Evolutionary conservation across 2,113 vertebrate genomes (phyloP).

Genomic region (Lipotes vexillifer): DNA sequence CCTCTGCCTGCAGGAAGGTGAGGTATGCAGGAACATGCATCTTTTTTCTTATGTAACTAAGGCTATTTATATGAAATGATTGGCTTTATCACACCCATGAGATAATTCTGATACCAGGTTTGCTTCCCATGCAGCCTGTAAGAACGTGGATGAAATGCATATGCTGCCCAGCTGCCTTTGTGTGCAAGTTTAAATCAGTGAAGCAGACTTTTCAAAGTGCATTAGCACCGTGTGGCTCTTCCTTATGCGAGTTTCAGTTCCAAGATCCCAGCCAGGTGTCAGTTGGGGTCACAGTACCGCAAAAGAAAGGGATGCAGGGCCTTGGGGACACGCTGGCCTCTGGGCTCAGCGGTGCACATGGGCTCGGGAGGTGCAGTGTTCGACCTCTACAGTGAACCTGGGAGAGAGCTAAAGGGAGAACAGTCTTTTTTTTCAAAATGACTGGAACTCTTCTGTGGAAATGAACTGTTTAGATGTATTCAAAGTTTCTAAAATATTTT

Average conservation of each 20-base stretch:
- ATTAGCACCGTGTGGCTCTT: neutral
- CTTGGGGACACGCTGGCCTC: neutral
- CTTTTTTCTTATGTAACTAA: neutral
- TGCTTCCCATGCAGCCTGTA: neutral
- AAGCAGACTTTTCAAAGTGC: neutral
- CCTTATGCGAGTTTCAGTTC: neutral
- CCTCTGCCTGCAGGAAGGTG: neutral
- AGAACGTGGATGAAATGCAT: neutral
- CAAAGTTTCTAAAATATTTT: neutral
- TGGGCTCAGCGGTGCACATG: neutral
- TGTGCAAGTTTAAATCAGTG: neutral
- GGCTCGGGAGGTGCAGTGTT: neutral
- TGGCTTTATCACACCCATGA: neutral
- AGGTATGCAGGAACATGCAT: neutral
- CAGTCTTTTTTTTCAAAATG: neutral
- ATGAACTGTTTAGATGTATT: neutral
- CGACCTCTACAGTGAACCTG: neutral
- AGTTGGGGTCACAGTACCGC: neutral
- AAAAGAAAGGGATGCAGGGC: neutral
- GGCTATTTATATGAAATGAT: neutral
- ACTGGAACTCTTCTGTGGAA: neutral
- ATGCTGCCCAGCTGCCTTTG: neutral
- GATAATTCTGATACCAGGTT: neutral
- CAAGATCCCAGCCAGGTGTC: neutral
- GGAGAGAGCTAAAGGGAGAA: neutral